Conservation (phyloP, 2,113 vertebrate species). For the Pedetes capensis region DNA sequence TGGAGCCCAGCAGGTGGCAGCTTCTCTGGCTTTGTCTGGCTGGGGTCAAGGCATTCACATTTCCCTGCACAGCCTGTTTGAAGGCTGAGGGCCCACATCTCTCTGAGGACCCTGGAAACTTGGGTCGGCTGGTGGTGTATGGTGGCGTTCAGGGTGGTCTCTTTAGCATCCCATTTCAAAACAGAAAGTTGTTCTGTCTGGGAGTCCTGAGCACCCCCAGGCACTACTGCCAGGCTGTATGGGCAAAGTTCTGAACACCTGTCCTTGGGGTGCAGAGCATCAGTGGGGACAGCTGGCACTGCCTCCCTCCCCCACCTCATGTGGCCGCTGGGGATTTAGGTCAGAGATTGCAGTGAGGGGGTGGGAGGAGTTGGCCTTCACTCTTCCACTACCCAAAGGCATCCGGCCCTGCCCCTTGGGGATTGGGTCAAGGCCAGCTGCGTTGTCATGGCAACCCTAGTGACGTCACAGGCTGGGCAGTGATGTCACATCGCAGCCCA, state of each 20-base stretch:
- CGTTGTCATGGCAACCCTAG: not conserved
- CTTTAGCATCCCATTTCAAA: not conserved
- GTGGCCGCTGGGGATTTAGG: slow-evolving; percentile 58
- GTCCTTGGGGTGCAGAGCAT: slow-evolving; percentile 14
- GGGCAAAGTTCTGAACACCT: slow-evolving; percentile 61
- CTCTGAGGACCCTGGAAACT: not conserved
- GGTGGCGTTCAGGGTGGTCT: not conserved
- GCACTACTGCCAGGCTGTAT: not conserved
- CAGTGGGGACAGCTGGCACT: slow-evolving; percentile 57
- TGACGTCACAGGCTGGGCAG: slow-evolving; percentile 42
- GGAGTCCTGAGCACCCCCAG: not conserved
- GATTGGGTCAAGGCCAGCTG: slow-evolving; percentile 4
- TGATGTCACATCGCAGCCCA: slow-evolving; percentile 42
- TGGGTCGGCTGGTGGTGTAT: not conserved
- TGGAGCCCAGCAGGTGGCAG: not conserved
- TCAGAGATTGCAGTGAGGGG: slow-evolving; percentile 27
- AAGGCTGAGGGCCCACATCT: not conserved
- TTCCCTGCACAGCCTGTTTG: not conserved
- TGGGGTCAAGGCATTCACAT: not conserved
- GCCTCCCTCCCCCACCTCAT: slow-evolving; percentile 40
- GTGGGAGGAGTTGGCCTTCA: not conserved
- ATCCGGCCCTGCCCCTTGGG: not conserved
- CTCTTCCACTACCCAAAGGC: not conserved
- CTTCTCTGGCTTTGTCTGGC: not conserved
- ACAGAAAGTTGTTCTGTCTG: slow-evolving; percentile 16